A percentile compares a stretch with the other conserved stretches of the same genome.
Evolutionary conservation across 2,113 vertebrate genomes (phyloP).

Genomic region (Perognathus longimembris): DNA sequence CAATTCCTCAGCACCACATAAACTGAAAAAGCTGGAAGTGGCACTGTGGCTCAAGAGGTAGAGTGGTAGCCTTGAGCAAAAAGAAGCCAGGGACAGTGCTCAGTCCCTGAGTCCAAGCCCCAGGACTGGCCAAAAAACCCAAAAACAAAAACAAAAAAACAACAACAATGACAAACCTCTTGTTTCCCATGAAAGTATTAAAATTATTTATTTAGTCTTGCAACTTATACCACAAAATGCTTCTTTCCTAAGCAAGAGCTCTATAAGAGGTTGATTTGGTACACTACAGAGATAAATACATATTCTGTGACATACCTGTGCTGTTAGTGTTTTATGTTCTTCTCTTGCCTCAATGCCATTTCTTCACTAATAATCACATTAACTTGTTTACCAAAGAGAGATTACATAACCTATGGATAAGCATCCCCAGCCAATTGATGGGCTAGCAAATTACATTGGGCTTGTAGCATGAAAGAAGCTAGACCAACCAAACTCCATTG

Average conservation of each 20-base stretch:
- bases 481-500: background rate
- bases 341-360: background rate
- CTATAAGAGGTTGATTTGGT: background rate
- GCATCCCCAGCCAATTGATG: background rate
- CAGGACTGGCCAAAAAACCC: too few species aligned
- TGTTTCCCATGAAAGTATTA: too few species aligned
- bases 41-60: too few species aligned
- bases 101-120: too few species aligned
- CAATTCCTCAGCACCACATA: too few species aligned
- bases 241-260: background rate
- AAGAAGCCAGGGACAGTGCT: too few species aligned
- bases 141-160: too few species aligned
- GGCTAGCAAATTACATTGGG: background rate
- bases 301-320: background rate
- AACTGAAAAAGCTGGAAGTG: too few species aligned
- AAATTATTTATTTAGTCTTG: background rate
- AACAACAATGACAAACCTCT: too few species aligned
- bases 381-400: background rate
- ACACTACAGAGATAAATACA: background rate
- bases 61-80: too few species aligned
- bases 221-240: background rate
- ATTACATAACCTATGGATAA: background rate
- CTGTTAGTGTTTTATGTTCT: background rate
- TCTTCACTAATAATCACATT: constrained; percentile 13
- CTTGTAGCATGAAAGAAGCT: background rate